Evolutionary conservation across 2,113 vertebrate genomes (phyloP).

Genomic region (Trichomycterus rosablanca): DNA sequence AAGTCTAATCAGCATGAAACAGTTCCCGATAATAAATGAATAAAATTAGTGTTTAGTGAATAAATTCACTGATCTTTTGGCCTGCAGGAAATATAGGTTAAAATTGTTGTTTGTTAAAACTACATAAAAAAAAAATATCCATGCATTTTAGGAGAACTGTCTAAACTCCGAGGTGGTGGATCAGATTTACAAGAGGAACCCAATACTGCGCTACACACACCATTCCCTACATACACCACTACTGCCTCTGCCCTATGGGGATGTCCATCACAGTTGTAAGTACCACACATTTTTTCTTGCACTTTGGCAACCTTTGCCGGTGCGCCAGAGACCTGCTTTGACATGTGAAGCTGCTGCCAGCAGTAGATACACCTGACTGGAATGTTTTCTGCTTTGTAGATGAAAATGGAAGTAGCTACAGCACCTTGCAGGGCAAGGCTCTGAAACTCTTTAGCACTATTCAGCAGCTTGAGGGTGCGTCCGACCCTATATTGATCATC

Average conservation of each 20-base stretch:
- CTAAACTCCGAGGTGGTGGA: conserved; percentile 90
- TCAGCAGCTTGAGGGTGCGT: conserved; percentile 86
- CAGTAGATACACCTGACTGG: too few species aligned
- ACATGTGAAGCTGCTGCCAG: not conserved
- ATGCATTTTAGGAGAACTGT: conserved; percentile 94
- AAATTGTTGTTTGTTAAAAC: too few species aligned
- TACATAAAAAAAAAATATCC: too few species aligned
- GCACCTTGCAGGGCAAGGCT: conserved; percentile 89
- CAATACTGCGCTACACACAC: conserved; percentile 90
- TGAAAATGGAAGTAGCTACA: conserved; percentile 74
- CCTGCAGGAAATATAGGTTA: too few species aligned
- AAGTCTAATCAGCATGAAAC: too few species aligned
- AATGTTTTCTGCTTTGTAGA: conserved; percentile 4
- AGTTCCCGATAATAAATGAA: too few species aligned
- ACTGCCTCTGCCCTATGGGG: conserved; percentile 91
- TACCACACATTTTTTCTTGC: not conserved
- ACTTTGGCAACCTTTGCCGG: too few species aligned
- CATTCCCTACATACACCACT: conserved; percentile 88
- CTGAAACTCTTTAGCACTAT: conserved; percentile 89
- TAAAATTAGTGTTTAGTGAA: too few species aligned
- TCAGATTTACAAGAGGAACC: conserved; percentile 95
- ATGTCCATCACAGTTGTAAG: conserved; percentile 82
- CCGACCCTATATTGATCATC: conserved; percentile 83
- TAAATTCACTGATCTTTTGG: too few species aligned
- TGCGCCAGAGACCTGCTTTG: too few species aligned